Conservation (phyloP, 2,888 invertebrate genomes). For the Xanthorhoe spadicearia region DNA sequence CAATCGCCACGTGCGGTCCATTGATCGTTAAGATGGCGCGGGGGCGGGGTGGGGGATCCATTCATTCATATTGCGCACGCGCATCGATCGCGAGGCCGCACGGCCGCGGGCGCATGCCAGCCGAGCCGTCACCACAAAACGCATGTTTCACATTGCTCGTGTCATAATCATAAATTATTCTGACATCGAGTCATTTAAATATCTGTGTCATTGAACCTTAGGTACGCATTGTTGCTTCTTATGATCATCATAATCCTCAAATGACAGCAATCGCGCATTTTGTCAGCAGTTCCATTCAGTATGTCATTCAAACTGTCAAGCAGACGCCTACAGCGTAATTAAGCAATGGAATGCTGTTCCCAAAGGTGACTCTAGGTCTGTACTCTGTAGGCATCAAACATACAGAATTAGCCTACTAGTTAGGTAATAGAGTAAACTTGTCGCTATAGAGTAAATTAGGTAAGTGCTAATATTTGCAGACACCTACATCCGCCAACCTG, state of each 20-base stretch:
- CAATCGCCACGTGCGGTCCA: constrained; percentile 76
- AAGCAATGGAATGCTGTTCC: constrained; percentile 56
- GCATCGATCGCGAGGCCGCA: constrained; percentile 62
- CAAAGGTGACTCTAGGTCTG: constrained; percentile 59
- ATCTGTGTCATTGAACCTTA: constrained; percentile 62
- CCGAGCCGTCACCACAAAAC: constrained; percentile 55
- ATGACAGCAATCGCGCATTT: constrained; percentile 53
- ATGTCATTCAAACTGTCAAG: constrained; percentile 59
- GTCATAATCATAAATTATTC: constrained; percentile 67
- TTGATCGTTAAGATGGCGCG: constrained; percentile 64
- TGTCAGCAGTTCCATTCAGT: constrained; percentile 57
- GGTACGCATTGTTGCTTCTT: constrained; percentile 56
- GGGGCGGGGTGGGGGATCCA: constrained; percentile 65
- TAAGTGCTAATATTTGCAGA: constrained; percentile 80
- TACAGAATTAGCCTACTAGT: constrained; percentile 58
- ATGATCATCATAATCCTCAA: constrained; percentile 56
- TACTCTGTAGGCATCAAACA: constrained; percentile 58
- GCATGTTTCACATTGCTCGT: constrained; percentile 58
- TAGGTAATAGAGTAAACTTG: constrained; percentile 75
- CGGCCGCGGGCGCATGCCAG: constrained; percentile 50
- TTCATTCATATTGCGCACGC: constrained; percentile 77
- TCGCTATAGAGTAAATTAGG: constrained; percentile 65
- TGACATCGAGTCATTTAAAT: constrained; percentile 54
- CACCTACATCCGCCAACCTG: constrained; percentile 80
- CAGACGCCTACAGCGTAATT: constrained; percentile 60